Percentiles rank a stretch among this genome's conserved stretches.
Conservation (phyloP, 2,113 vertebrate genomes). For the Isichthys henryi region DNA sequence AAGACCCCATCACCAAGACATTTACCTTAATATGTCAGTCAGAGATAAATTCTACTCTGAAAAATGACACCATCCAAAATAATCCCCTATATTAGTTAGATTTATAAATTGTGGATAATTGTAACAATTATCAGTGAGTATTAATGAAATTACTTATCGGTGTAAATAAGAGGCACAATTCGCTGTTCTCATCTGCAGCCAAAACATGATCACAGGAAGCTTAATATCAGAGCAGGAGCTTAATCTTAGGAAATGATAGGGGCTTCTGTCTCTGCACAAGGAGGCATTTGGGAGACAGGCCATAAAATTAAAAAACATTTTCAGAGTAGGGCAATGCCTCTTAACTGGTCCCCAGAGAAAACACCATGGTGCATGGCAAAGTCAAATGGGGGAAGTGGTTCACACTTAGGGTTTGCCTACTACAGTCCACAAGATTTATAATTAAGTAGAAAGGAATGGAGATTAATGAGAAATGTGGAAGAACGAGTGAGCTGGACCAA, state of each 20-base stretch:
- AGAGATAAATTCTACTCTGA: not conserved
- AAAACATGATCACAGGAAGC: not conserved
- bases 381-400: not conserved
- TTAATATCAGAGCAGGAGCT: not conserved
- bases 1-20: not conserved
- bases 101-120: not conserved
- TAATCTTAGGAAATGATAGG: not conserved
- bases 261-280: not conserved
- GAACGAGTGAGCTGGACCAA: slow-evolving; percentile 43
- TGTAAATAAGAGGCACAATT: slow-evolving; percentile 7
- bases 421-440: slow-evolving; percentile 59
- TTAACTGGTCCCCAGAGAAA: slow-evolving; percentile 17
- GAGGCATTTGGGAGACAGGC: not conserved
- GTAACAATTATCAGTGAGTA: not conserved
- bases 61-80: not conserved
- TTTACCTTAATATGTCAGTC: not conserved
- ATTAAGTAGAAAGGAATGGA: slow-evolving; percentile 54
- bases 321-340: not conserved
- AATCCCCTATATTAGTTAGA: not conserved
- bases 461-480: slow-evolving; percentile 50
- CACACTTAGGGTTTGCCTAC: slow-evolving; percentile 34
- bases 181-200: not conserved
- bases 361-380: not conserved
- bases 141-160: not conserved
- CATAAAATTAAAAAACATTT: not conserved